Percentiles rank a stretch among this genome's conserved stretches.
Evolutionary conservation across 2,888 invertebrate species (phyloP).

Genomic region (Rutpela maculata): DNA sequence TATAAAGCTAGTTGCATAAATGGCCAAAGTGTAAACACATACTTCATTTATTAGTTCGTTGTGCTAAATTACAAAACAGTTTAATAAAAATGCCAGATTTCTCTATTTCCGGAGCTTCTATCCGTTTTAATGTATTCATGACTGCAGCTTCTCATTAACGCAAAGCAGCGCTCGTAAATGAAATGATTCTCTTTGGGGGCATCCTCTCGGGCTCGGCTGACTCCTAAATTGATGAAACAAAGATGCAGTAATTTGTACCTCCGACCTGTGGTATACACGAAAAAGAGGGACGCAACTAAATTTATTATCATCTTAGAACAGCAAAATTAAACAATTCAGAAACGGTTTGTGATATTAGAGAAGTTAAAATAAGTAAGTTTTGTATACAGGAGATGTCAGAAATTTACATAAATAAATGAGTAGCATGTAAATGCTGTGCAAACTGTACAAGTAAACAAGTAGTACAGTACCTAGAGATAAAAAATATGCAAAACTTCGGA

Average conservation of each 20-base stretch:
- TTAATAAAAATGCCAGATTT: conserved; percentile 35
- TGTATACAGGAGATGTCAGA: no score
- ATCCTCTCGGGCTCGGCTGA: neutral
- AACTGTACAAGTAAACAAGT: no score
- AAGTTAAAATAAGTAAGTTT: neutral
- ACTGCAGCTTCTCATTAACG: conserved; percentile 33
- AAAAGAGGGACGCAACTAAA: neutral
- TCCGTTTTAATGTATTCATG: conserved; percentile 35
- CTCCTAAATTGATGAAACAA: conserved; percentile 14
- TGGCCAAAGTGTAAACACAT: neutral
- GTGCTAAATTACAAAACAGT: conserved; percentile 28
- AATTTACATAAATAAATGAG: no score
- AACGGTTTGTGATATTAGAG: neutral
- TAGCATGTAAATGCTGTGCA: no score
- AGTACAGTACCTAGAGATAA: no score
- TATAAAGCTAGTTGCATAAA: neutral
- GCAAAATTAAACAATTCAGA: neutral
- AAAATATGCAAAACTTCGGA: no score
- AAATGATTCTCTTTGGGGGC: conserved; percentile 27
- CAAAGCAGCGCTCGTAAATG: conserved; percentile 26
- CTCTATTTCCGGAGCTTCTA: conserved; percentile 18
- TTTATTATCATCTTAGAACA: neutral
- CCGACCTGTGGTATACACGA: neutral
- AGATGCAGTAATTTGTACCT: conserved; percentile 29
- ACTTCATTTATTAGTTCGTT: conserved; percentile 11